These are phyloP conservation scores for Siphlonurus alternatus DNA, from an alignment of 2,888 invertebrate species.

Conservation along the genomic window DNA sequence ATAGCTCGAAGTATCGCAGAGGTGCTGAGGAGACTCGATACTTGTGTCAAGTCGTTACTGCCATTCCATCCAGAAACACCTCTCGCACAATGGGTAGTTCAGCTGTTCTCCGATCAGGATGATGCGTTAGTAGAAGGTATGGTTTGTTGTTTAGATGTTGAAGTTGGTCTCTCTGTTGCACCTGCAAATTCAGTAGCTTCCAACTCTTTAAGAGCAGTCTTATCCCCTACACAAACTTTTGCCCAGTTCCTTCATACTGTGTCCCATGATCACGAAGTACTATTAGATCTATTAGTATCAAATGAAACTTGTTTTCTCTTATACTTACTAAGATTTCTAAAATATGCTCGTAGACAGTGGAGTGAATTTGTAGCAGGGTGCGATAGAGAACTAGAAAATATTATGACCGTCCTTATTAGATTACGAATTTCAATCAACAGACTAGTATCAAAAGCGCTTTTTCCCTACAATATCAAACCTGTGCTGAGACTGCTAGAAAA, in stretches of 20 bases:
- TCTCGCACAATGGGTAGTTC: constrained; percentile 73
- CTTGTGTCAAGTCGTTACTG: constrained; percentile 59
- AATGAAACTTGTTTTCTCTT: constrained; percentile 81
- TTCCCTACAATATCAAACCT: constrained; percentile 82
- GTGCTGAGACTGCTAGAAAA: constrained; percentile 66
- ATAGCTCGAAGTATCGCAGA: constrained; percentile 74
- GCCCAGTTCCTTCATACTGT: constrained; percentile 72
- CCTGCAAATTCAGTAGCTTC: constrained; percentile 37
- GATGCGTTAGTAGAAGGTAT: constrained; percentile 82
- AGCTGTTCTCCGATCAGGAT: constrained; percentile 78
- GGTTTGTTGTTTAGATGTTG: constrained; percentile 80
- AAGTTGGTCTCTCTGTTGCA: constrained; percentile 59
- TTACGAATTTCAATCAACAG: constrained; percentile 64
- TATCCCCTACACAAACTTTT: constrained; percentile 75
- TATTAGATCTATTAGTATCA: constrained; percentile 71
- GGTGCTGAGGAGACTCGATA: constrained; percentile 42
- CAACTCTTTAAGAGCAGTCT: constrained; percentile 40
- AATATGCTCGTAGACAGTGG: constrained; percentile 72
- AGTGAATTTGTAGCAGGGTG: constrained; percentile 63
- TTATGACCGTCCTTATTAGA: constrained; percentile 67
- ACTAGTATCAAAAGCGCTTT: constrained; percentile 63
- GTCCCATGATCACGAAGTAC: constrained; percentile 53
- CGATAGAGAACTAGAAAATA: constrained; percentile 53
- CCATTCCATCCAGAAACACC: constrained; percentile 79
- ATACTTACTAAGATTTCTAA: constrained; percentile 66